A percentile compares a stretch with the other conserved stretches of the same genome.
These are phyloP conservation scores for Manacus vitellinus DNA, from an alignment of 2,113 vertebrate genomes.

Conservation along the genomic window DNA sequence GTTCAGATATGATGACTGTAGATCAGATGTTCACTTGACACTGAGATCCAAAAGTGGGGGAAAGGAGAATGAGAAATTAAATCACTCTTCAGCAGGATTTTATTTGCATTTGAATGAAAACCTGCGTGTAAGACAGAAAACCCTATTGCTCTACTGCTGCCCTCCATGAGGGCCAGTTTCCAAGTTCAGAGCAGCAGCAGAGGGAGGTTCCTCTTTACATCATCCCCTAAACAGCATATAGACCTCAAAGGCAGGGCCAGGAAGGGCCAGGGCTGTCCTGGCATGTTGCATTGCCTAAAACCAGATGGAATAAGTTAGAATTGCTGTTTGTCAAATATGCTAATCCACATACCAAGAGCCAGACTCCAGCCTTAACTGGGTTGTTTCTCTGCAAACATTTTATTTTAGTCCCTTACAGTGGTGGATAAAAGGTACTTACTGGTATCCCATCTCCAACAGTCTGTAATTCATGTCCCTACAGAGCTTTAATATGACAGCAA, in stretches of 20 bases:
- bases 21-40: slow-evolving; percentile 1
- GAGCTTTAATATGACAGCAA: not conserved
- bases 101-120: not conserved
- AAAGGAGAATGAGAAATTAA: not conserved
- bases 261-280: not conserved
- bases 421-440: not conserved
- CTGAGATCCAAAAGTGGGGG: not conserved
- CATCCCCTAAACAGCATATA: not conserved
- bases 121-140: not conserved
- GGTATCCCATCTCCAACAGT: not conserved
- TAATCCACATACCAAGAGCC: not conserved
- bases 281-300: not conserved
- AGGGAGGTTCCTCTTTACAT: slow-evolving; percentile 33
- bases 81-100: not conserved
- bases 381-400: not conserved
- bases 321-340: not conserved
- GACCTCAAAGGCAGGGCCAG: not conserved
- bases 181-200: not conserved
- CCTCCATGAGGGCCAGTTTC: not conserved
- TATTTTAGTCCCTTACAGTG: not conserved
- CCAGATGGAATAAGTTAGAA: slow-evolving; percentile 38
- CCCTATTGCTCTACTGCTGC: not conserved
- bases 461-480: not conserved
- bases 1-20: not conserved
- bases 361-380: not conserved